Percentiles rank a stretch among this genome's conserved stretches.
Conservation (phyloP, 2,113 vertebrate species). For the Mugil cephalus region DNA sequence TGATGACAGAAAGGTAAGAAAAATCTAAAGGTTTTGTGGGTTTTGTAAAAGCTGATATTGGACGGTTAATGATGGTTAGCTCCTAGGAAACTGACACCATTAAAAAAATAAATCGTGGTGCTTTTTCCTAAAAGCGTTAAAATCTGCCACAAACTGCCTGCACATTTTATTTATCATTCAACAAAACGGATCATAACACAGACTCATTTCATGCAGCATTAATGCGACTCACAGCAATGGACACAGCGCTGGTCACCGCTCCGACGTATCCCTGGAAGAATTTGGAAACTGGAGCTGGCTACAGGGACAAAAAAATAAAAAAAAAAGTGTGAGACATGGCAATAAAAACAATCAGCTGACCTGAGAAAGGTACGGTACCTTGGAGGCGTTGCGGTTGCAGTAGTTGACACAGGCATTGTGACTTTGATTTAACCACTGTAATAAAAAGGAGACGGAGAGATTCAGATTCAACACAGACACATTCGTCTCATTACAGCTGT, state of each 20-base stretch:
- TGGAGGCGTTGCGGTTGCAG: constrained; percentile 94
- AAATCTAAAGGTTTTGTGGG: neutral
- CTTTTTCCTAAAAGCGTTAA: too few species aligned
- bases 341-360: neutral
- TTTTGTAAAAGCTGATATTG: neutral
- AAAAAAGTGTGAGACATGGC: neutral
- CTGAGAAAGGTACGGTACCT: constrained; percentile 77
- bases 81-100: neutral
- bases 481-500: too few species aligned
- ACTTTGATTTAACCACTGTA: constrained; percentile 95
- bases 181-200: too few species aligned
- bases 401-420: constrained; percentile 97
- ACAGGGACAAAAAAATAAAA: neutral
- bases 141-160: too few species aligned
- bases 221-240: constrained; percentile 91
- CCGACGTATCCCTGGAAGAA: constrained; percentile 94
- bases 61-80: neutral
- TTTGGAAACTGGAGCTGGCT: constrained; percentile 90
- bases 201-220: neutral
- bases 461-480: neutral
- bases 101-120: too few species aligned
- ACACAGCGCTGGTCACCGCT: constrained; percentile 93
- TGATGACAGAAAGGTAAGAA: constrained; percentile 42
- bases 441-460: neutral
- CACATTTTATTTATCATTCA: too few species aligned